phyloP scores from a whole-genome alignment of 2,888 invertebrate species.

The Cataglyphis rosenhaueri region DNA sequence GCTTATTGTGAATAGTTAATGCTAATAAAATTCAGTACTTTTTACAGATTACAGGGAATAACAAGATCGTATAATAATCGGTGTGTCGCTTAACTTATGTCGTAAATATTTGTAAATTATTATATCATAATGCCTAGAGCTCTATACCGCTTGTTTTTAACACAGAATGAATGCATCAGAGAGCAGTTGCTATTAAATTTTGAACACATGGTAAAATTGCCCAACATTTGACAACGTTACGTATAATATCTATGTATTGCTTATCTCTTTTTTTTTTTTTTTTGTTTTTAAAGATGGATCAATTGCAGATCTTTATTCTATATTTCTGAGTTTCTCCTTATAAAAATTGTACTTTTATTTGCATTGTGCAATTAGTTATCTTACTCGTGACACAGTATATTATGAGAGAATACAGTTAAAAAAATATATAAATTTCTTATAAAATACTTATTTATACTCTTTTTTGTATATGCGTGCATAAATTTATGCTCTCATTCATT shows the following conservation, averaged over 20 bases:
- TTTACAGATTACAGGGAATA: slow-evolving; percentile 85
- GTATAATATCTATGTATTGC: slow-evolving; percentile 54
- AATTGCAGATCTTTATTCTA: slow-evolving; percentile 25
- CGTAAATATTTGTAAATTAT: slow-evolving; percentile 76
- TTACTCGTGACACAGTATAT: slow-evolving; percentile 5
- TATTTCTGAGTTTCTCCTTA: slow-evolving; percentile 36
- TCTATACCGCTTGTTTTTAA: slow-evolving; percentile 73
- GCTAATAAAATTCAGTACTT: slow-evolving; percentile 85
- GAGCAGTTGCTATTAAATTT: slow-evolving; percentile 69
- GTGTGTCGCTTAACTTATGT: slow-evolving; percentile 75
- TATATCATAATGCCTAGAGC: slow-evolving; percentile 77
- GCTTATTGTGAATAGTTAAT: slow-evolving; percentile 82
- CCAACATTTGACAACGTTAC: slow-evolving; percentile 50
- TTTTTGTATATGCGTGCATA: slow-evolving; percentile 5
- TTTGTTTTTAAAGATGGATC: slow-evolving; percentile 1
- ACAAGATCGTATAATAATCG: slow-evolving; percentile 83
- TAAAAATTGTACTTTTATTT: slow-evolving; percentile 56
- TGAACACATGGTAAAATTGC: slow-evolving; percentile 64
- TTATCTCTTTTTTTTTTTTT: slow-evolving; percentile 21
- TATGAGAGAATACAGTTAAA: slow-evolving; percentile 1
- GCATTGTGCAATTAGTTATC: slow-evolving; percentile 44
- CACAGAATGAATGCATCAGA: slow-evolving; percentile 75
- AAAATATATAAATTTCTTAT: slow-evolving; percentile 50
- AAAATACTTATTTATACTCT: slow-evolving; percentile 54
- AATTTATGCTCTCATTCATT: slow-evolving; percentile 62